Conservation (phyloP, 1,140 invertebrate species). For the Drosophila ohnishii region DNA sequence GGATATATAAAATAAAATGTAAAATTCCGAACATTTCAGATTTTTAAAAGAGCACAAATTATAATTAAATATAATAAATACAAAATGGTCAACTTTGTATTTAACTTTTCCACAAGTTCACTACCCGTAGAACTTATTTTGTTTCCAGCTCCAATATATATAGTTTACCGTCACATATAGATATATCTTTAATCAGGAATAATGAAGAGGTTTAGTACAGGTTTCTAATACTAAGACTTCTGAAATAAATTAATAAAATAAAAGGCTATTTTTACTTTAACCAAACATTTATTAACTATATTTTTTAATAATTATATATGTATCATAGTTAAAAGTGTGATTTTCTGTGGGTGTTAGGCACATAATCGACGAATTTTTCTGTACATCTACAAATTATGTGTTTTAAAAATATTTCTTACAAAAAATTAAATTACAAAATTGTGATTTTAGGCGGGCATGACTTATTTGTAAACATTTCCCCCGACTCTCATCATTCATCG, state of each 20-base stretch:
- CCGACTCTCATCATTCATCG: conserved; percentile 22
- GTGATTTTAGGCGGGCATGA: neutral
- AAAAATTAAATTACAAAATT: neutral
- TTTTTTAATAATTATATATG: neutral
- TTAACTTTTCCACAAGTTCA: no score
- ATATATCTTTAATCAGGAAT: no score
- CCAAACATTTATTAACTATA: conserved; percentile 4
- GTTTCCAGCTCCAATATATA: no score
- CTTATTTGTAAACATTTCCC: neutral
- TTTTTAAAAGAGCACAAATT: no score
- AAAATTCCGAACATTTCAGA: no score
- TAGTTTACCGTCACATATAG: no score
- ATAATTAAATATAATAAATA: no score
- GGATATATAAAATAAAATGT: no score
- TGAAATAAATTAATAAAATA: neutral
- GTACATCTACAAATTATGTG: neutral
- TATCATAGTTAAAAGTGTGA: neutral
- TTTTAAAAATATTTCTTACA: neutral
- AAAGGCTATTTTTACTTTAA: conserved; percentile 9
- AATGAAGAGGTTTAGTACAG: no score
- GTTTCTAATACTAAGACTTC: no score
- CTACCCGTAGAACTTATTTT: no score
- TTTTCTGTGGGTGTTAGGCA: neutral
- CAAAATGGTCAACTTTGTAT: no score
- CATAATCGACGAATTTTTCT: neutral